phyloP scores from a whole-genome alignment of 1,140 invertebrate genomes.

The Eumeta japonica region DNA sequence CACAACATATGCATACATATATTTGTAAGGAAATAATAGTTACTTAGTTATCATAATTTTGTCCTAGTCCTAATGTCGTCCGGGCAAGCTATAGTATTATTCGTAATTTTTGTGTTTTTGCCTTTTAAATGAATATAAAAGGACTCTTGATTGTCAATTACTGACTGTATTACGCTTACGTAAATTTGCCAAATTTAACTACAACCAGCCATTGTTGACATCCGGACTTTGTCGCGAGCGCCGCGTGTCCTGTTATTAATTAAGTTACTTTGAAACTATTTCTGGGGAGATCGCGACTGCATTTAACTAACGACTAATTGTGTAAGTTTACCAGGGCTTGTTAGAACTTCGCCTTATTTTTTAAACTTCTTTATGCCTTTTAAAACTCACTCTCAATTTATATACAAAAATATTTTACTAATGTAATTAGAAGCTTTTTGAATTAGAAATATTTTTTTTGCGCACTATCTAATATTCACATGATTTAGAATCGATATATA shows the following conservation, averaged over 20 bases:
- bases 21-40: no score
- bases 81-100: no score
- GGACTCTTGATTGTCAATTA: no score
- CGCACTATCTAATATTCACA: neutral
- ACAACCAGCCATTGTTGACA: conserved; percentile 18
- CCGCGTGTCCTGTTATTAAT: conserved; percentile 19
- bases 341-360: no score
- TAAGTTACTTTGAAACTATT: conserved; percentile 32
- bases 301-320: conserved; percentile 27
- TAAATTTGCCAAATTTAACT: no score
- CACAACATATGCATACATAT: no score
- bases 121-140: no score
- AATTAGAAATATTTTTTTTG: neutral
- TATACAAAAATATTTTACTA: conserved; percentile 30
- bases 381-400: conserved; percentile 5
- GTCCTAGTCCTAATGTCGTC: no score
- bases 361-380: conserved; percentile 8
- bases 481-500: neutral
- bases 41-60: no score
- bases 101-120: no score
- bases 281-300: conserved; percentile 20
- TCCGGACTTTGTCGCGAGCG: conserved; percentile 23
- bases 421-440: conserved; percentile 17
- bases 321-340: conserved; percentile 29
- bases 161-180: no score